Conservation (phyloP, 2,113 vertebrate genomes). For the Nannospalax galili region DNA sequence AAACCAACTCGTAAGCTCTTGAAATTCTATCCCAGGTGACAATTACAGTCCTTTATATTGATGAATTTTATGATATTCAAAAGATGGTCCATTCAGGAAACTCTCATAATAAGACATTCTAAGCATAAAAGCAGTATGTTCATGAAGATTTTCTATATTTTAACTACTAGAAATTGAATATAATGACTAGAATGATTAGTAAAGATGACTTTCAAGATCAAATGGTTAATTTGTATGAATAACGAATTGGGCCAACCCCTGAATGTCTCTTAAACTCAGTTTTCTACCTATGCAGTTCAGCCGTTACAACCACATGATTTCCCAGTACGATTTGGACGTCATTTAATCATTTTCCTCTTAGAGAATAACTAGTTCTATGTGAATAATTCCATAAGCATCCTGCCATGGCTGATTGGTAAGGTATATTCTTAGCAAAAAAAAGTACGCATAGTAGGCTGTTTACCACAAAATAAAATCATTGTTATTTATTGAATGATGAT, state of each 20-base stretch:
- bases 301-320: background rate
- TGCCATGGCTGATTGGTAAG: background rate
- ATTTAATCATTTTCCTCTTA: background rate
- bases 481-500: background rate
- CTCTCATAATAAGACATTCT: too few species aligned
- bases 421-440: background rate
- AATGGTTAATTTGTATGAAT: background rate
- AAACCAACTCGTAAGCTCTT: background rate
- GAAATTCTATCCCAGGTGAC: background rate
- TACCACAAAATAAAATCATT: background rate
- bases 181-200: background rate
- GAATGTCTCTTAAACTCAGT: too few species aligned
- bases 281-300: background rate
- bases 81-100: background rate
- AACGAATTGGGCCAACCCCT: background rate
- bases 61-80: background rate
- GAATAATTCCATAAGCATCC: background rate
- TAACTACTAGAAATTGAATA: background rate
- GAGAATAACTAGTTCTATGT: background rate
- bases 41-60: background rate
- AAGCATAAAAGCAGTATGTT: too few species aligned
- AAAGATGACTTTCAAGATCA: background rate
- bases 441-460: background rate
- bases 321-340: background rate
- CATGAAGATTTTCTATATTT: background rate